Evolutionary conservation across 2,113 vertebrate species (phyloP).

Genomic region (Stictonetta naevosa): DNA sequence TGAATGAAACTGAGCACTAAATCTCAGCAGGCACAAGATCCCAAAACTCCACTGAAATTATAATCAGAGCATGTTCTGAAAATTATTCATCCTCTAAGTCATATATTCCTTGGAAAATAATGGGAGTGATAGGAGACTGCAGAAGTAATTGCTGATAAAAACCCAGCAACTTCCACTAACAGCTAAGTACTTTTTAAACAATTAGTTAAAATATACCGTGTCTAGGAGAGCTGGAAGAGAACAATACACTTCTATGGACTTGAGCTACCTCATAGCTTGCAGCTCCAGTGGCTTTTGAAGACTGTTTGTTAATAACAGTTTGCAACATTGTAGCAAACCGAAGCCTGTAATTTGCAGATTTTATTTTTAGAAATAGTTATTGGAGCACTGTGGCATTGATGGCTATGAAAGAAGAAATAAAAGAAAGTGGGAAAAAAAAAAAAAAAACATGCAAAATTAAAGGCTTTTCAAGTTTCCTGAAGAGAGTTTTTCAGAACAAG

Average conservation of each 20-base stretch:
- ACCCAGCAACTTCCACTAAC: not conserved
- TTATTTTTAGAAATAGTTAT: constrained; percentile 70
- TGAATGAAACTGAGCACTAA: not conserved
- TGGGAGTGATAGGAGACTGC: not conserved
- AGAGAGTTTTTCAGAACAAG: constrained; percentile 25
- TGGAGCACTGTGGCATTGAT: constrained; percentile 26
- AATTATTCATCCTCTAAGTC: not conserved
- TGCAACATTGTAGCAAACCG: constrained; percentile 21
- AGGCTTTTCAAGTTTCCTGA: constrained; percentile 58
- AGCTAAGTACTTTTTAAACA: not conserved
- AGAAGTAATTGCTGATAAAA: not conserved
- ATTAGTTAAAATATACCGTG: not conserved
- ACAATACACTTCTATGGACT: not conserved
- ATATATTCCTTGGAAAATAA: not conserved
- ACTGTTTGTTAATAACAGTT: constrained; percentile 48
- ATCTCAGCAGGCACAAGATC: not conserved
- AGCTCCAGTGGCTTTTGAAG: not conserved
- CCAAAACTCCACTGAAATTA: not conserved
- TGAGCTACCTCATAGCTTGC: not conserved
- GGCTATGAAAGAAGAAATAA: constrained; percentile 34
- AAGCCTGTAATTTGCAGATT: constrained; percentile 58
- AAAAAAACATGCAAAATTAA: not conserved
- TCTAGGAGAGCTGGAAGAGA: not conserved
- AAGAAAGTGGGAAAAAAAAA: not conserved
- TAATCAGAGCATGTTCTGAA: not conserved